Evolutionary conservation across 1,140 invertebrate genomes (phyloP).

Genomic region (Bactericera cockerelli): DNA sequence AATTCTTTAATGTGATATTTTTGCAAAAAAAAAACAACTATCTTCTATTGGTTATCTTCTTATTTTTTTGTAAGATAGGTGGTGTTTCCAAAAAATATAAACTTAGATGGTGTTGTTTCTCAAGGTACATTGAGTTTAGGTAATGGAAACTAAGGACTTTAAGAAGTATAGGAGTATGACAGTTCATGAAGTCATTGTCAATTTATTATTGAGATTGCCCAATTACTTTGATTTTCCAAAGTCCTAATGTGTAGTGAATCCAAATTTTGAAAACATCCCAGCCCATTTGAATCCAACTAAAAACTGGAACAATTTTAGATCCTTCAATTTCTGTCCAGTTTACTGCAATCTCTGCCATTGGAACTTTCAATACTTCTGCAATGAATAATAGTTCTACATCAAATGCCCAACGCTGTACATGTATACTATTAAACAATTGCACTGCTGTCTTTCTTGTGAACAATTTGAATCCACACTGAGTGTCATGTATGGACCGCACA

Average conservation of each 20-base stretch:
- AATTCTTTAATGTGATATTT: too few species aligned
- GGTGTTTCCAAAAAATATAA: too few species aligned
- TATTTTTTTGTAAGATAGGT: too few species aligned
- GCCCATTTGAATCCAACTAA: constrained; percentile 96
- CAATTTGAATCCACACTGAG: constrained; percentile 98
- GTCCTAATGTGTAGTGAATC: constrained; percentile 74
- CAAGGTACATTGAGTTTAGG: too few species aligned
- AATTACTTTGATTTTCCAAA: constrained; percentile 48
- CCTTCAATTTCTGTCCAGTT: constrained; percentile 88
- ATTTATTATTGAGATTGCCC: not conserved
- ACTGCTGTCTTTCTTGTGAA: constrained; percentile 73
- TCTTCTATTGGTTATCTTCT: too few species aligned
- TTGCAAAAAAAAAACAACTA: too few species aligned
- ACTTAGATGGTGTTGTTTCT: too few species aligned
- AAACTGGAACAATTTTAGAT: constrained; percentile 67
- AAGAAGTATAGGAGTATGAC: too few species aligned
- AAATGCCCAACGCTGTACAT: constrained; percentile 98
- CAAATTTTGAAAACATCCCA: constrained; percentile 80
- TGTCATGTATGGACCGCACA: constrained; percentile 69
- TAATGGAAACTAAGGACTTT: too few species aligned
- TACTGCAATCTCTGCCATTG: constrained; percentile 80
- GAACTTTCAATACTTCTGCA: constrained; percentile 71
- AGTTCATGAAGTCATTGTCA: too few species aligned
- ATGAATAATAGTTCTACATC: constrained; percentile 95
- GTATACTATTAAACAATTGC: constrained; percentile 70